Conservation (phyloP, 2,888 invertebrate species). For the Lasius fuliginosus region DNA sequence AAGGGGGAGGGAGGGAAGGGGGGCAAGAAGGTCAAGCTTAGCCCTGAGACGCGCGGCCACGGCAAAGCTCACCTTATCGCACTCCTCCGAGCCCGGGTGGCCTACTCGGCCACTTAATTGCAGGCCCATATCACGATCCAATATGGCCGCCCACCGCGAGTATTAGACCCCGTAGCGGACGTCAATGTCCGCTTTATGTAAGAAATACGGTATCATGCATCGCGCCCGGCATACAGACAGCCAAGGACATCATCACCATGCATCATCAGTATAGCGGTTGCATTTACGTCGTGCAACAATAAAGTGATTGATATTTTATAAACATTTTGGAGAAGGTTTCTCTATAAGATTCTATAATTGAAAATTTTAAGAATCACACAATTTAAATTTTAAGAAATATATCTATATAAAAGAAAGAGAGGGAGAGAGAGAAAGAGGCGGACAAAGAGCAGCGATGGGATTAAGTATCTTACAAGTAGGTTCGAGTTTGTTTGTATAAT, state of each 20-base stretch:
- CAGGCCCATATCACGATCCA: constrained; percentile 86
- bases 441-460: no score
- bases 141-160: constrained; percentile 85
- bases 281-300: background rate
- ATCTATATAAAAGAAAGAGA: background rate
- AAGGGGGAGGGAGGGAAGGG: constrained; percentile 37
- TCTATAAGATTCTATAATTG: background rate
- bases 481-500: no score
- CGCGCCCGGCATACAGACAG: constrained; percentile 52
- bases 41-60: constrained; percentile 80
- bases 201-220: constrained; percentile 75
- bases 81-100: constrained; percentile 85
- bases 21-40: constrained; percentile 82
- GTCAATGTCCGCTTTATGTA: constrained; percentile 78
- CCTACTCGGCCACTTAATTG: constrained; percentile 86
- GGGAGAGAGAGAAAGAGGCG: background rate
- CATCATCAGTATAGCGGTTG: background rate
- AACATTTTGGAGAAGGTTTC: background rate
- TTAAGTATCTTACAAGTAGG: no score
- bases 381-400: background rate
- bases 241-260: constrained; percentile 66
- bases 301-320: background rate
- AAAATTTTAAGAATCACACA: background rate
- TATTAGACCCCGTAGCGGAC: constrained; percentile 78
- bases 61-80: constrained; percentile 84